A percentile compares a stretch with the other conserved stretches of the same genome.
Evolutionary conservation across 2,888 invertebrate genomes (phyloP).

Genomic region (Ecliptopera silaceata): DNA sequence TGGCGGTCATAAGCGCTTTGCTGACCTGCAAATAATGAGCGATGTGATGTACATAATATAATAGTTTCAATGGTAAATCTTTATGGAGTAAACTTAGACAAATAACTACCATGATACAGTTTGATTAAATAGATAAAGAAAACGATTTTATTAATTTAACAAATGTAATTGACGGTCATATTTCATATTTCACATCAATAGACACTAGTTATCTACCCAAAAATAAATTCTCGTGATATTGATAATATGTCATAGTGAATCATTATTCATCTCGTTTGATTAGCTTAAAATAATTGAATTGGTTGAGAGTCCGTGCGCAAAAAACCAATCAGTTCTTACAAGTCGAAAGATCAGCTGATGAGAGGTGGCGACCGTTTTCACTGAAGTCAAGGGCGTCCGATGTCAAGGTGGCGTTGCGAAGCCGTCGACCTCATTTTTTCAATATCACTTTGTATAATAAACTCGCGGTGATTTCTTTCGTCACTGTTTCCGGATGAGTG

Average conservation of each 20-base stretch:
- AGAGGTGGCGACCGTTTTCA: conserved; percentile 61
- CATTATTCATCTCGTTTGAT: conserved; percentile 7
- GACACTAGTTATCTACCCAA: too few species aligned
- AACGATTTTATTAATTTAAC: too few species aligned
- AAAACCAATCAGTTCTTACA: conserved; percentile 23
- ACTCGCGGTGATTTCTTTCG: conserved; percentile 72
- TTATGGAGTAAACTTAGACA: background rate
- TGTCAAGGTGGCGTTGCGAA: conserved; percentile 77
- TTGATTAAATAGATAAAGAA: too few species aligned
- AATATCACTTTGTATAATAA: conserved; percentile 60
- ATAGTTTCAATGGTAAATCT: background rate
- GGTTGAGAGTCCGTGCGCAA: conserved; percentile 3
- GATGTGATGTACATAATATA: conserved; percentile 1
- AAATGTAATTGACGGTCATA: too few species aligned
- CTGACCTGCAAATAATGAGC: conserved; percentile 61
- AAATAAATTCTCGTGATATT: too few species aligned
- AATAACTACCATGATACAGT: too few species aligned
- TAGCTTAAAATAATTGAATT: conserved; percentile 2
- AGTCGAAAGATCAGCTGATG: conserved; percentile 39
- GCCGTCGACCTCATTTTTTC: conserved; percentile 70
- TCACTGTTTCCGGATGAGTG: conserved; percentile 68
- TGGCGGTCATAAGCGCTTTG: conserved; percentile 63
- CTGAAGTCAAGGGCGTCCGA: conserved; percentile 72
- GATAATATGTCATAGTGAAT: background rate
- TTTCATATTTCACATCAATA: too few species aligned